phyloP scores from a whole-genome alignment of 2,113 vertebrate genomes.

The Hydrochoerus hydrochaeris region DNA sequence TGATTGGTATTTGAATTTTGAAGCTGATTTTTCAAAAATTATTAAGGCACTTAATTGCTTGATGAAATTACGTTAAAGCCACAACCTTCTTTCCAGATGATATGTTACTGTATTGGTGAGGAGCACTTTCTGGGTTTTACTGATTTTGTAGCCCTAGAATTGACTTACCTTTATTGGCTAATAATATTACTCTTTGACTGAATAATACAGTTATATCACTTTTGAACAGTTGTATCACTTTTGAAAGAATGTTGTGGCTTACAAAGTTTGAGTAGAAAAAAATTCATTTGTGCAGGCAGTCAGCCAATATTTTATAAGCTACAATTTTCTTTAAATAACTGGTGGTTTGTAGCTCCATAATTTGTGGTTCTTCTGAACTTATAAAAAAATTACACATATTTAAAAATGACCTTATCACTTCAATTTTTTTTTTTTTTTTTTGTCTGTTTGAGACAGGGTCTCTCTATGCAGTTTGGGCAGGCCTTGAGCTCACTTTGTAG shows the following conservation, averaged over 20 bases:
- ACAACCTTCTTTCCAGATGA: background rate
- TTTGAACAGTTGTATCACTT: slow-evolving; percentile 64
- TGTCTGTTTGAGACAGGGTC: too few relatives aligned
- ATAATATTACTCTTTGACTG: slow-evolving; percentile 54
- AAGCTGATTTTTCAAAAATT: background rate
- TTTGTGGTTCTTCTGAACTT: slow-evolving; percentile 81
- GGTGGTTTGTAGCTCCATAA: slow-evolving; percentile 79
- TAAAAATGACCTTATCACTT: slow-evolving; percentile 74
- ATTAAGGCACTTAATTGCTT: slow-evolving; percentile 28
- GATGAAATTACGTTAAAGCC: slow-evolving; percentile 45
- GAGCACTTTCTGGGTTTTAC: slow-evolving; percentile 58
- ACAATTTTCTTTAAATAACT: slow-evolving; percentile 78
- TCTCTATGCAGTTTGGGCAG: too few relatives aligned
- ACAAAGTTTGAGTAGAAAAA: slow-evolving; percentile 67
- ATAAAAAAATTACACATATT: slow-evolving; percentile 74
- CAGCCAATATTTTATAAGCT: slow-evolving; percentile 80
- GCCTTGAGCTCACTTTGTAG: too few relatives aligned
- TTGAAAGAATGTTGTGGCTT: slow-evolving; percentile 70
- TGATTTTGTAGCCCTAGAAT: slow-evolving; percentile 55
- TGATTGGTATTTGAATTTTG: slow-evolving; percentile 30
- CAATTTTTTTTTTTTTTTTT: too few relatives aligned
- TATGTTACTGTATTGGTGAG: background rate
- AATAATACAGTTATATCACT: slow-evolving; percentile 57
- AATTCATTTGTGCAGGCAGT: slow-evolving; percentile 74
- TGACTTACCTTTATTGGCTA: slow-evolving; percentile 57